Base-by-base conservation (phyloP, 1,140 invertebrate species). In the Arion vulgaris region DNA sequence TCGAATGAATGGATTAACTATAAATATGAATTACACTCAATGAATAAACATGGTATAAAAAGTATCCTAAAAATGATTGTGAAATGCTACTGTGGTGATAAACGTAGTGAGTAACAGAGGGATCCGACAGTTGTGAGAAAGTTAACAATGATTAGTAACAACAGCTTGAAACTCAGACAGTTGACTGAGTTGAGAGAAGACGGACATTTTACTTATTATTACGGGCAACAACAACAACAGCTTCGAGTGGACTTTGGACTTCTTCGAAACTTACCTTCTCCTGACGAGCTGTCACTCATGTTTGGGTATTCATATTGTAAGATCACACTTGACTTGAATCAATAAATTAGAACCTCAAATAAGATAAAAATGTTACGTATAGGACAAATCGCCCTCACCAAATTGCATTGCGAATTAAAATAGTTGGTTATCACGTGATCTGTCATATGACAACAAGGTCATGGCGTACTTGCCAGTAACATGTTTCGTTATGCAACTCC, bases 221-320 rank as follows among this genome's bases (percentile, higher is more conserved):
- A 5, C 28, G 23, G 41, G n/a, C n/a, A n/a, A n/a, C n/a, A n/a
- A n/a, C n/a, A n/a, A n/a, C n/a, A n/a, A n/a, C n/a, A n/a, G n/a
- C n/a, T n/a, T n/a, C n/a, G n/a, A n/a, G n/a, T 80, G 77, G 77
- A 80, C 77, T 80, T 80, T 80, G 77, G 77, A 80, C 77, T 80
- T 62, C 15, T 26, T 17, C 51, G 23, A 45, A 80, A 69, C 77
- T 80, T 80, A 80, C 77, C 77, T 80, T 80, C 77, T 41, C 77
- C 77, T 28, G 69, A 82, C 32, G 69, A 66, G 1, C 34, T 49
- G 73, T 75, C 72, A 19, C 7, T 62, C 73, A 66, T 62, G 5
- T 57, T 26, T 45, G 38, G 23, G 19, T 7, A 11, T 49, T 71
- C 38, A n/a, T n/a, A n/a, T n/a, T 38, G 5, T 17, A 13, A 38